Percentiles rank a stretch among this genome's conserved stretches.
These are phyloP conservation scores for Helarctos malayanus DNA, from an alignment of 2,797 vertebrate species.

Conservation along the genomic window DNA sequence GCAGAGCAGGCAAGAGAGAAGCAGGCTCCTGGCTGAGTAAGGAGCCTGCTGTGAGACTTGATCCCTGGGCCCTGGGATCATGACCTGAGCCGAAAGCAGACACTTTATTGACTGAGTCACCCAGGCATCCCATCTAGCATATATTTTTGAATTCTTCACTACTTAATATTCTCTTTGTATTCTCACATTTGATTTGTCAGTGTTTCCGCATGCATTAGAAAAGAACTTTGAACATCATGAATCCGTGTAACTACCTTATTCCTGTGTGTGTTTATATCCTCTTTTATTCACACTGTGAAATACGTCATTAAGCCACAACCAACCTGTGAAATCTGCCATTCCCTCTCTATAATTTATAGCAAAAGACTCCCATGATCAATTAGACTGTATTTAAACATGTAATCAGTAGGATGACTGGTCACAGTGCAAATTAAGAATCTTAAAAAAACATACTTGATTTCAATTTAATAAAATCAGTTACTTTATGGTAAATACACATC, in stretches of 20 bases:
- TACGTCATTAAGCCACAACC: constrained; percentile 35
- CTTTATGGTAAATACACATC: constrained; percentile 11
- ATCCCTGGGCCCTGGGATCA: too few species aligned
- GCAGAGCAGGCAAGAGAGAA: too few species aligned
- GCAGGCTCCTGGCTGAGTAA: too few species aligned
- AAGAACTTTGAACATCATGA: constrained; percentile 46
- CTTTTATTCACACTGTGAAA: constrained; percentile 60
- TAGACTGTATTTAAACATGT: constrained; percentile 61
- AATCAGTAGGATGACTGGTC: not conserved
- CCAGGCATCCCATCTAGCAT: too few species aligned
- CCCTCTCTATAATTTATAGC: constrained; percentile 1
- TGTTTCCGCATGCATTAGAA: constrained; percentile 59
- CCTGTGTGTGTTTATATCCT: constrained; percentile 32
- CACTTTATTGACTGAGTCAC: too few species aligned
- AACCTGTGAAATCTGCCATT: constrained; percentile 73
- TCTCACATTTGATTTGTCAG: constrained; percentile 52
- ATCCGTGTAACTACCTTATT: constrained; percentile 14
- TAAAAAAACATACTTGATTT: constrained; percentile 16
- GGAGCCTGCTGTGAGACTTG: too few species aligned
- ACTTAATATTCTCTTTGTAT: constrained; percentile 33
- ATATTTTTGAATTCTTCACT: not conserved
- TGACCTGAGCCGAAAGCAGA: too few species aligned
- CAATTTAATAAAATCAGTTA: constrained; percentile 19
- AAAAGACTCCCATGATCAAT: constrained; percentile 24
- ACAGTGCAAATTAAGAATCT: constrained; percentile 29